Percentiles rank a stretch among this genome's conserved stretches.
Conservation (phyloP, 1,140 invertebrate species). For the Chironomus tepperi region DNA sequence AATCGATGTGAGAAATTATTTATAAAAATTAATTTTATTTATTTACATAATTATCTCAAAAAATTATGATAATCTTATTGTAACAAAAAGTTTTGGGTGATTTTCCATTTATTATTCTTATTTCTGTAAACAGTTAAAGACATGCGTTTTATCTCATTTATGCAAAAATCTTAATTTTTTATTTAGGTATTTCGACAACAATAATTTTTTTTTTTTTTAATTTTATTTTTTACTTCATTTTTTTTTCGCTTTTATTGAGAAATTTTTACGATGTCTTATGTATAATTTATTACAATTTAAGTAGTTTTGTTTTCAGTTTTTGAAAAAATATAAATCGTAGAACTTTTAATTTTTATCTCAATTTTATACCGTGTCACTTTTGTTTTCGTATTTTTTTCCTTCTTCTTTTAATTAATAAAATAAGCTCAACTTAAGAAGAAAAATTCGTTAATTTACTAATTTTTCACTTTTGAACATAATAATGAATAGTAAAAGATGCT, state of each 20-base stretch:
- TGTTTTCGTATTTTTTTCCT: too few species aligned
- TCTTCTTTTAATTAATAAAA: too few species aligned
- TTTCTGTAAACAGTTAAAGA: conserved; percentile 9
- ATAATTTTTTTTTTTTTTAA: too few species aligned
- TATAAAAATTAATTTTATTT: conserved; percentile 15
- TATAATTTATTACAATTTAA: conserved; percentile 10
- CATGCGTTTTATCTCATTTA: not conserved
- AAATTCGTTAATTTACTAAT: not conserved
- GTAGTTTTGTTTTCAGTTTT: not conserved
- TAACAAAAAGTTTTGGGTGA: not conserved
- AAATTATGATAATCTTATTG: not conserved
- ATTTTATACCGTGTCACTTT: not conserved
- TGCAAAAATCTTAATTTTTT: not conserved
- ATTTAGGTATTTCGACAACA: too few species aligned
- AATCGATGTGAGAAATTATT: not conserved
- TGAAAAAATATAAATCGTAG: conserved; percentile 2
- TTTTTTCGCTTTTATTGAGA: too few species aligned
- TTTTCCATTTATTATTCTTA: not conserved
- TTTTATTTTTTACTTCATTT: too few species aligned
- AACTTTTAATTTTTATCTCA: not conserved
- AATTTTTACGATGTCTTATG: not conserved
- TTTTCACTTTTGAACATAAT: not conserved
- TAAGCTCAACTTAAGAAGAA: not conserved
- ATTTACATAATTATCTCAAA: not conserved
- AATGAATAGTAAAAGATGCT: not conserved